Conservation (phyloP, 2,113 vertebrate species). For the Mastomys natalensis region DNA sequence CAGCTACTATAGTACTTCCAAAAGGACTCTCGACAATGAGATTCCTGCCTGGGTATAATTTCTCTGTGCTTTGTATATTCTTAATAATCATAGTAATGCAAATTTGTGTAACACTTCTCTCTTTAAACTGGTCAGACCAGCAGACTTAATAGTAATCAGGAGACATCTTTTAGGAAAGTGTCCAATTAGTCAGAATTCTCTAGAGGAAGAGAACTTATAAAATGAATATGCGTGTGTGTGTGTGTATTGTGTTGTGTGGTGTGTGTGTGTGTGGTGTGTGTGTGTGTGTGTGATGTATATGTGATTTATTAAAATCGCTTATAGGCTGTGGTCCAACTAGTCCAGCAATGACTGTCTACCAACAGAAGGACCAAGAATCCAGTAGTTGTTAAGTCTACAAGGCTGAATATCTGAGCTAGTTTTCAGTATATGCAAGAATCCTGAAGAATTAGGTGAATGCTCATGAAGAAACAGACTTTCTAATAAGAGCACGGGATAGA, state of each 20-base stretch:
- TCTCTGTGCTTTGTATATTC: neutral
- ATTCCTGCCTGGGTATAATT: neutral
- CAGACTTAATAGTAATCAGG: neutral
- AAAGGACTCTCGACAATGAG: neutral
- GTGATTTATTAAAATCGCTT: neutral
- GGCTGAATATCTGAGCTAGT: too few species aligned
- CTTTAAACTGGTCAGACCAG: neutral
- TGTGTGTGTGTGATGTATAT: neutral
- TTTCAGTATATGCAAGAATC: too few species aligned
- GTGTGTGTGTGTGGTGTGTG: too few species aligned
- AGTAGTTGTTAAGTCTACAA: neutral
- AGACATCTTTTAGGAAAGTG: neutral
- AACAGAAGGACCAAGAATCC: neutral
- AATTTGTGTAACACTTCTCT: neutral
- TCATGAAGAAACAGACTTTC: too few species aligned
- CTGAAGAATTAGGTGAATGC: too few species aligned
- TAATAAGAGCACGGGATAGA: too few species aligned
- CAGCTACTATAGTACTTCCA: neutral
- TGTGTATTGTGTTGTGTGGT: too few species aligned
- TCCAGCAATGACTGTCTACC: neutral
- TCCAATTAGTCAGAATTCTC: neutral
- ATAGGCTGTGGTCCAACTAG: neutral
- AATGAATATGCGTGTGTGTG: too few species aligned
- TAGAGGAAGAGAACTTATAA: neutral
- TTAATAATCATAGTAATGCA: neutral